phyloP scores from a whole-genome alignment of 1,140 invertebrate genomes.

The Chlorops oryzae region DNA sequence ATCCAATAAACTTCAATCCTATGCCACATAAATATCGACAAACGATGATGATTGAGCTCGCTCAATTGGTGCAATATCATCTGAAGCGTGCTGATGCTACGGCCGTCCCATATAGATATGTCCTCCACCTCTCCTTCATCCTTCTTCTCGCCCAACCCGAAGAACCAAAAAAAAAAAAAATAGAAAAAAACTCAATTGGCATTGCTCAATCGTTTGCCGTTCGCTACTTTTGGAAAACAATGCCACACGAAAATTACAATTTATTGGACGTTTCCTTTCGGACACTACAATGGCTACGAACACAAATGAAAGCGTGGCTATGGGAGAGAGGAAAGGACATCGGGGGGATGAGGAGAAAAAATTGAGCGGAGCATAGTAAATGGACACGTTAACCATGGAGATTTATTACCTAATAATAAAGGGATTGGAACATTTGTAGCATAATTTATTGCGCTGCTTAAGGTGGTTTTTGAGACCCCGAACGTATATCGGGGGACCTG shows the following conservation, averaged over 20 bases:
- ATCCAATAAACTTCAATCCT: constrained; percentile 19
- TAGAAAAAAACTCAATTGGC: too few relatives aligned
- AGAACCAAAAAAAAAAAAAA: too few relatives aligned
- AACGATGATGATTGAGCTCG: too few relatives aligned
- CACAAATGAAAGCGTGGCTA: not conserved
- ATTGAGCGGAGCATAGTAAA: constrained; percentile 4
- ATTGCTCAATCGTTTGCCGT: too few relatives aligned
- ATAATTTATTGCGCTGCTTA: constrained; percentile 18
- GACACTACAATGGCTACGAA: constrained; percentile 4
- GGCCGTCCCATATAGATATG: too few relatives aligned
- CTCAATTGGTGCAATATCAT: too few relatives aligned
- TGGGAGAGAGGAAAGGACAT: constrained; percentile 1
- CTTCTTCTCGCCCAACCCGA: too few relatives aligned
- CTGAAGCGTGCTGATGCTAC: too few relatives aligned
- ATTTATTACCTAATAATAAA: constrained; percentile 20
- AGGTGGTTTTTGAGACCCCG: constrained; percentile 1
- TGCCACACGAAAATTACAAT: constrained; percentile 18
- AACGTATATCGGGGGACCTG: too few relatives aligned
- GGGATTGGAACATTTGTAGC: constrained; percentile 13
- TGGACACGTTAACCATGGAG: constrained; percentile 15
- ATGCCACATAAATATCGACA: not conserved
- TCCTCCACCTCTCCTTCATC: too few relatives aligned
- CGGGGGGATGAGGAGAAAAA: not conserved
- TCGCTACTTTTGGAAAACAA: too few relatives aligned
- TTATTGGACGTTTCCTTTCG: constrained; percentile 12